Evolutionary conservation across 2,113 vertebrate species (phyloP).

Genomic region (Candoia aspera): DNA sequence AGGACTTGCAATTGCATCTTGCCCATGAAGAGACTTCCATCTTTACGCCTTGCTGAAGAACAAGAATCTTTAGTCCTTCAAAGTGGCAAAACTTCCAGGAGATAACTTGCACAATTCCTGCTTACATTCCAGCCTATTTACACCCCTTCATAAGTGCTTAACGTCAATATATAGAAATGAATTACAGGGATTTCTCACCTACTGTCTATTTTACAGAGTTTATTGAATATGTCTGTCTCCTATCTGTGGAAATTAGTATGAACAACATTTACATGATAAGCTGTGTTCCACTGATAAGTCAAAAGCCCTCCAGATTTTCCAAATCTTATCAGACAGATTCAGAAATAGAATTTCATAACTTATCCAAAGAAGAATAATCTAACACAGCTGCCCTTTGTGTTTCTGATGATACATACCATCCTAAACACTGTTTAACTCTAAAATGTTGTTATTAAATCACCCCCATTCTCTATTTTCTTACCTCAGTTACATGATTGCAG

Average conservation of each 20-base stretch:
- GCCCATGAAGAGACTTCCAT: neutral
- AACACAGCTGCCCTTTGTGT: slow-evolving; percentile 3
- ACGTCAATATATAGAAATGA: slow-evolving; percentile 44
- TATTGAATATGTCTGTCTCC: slow-evolving; percentile 47
- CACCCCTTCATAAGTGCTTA: slow-evolving; percentile 31
- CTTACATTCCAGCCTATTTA: slow-evolving; percentile 41
- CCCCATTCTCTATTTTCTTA: slow-evolving; percentile 44
- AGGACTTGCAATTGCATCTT: neutral
- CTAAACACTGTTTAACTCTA: slow-evolving; percentile 29
- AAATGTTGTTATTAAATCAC: slow-evolving; percentile 45
- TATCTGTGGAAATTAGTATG: slow-evolving; percentile 70
- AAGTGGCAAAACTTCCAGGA: neutral
- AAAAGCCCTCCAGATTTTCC: slow-evolving; percentile 61
- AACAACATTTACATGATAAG: slow-evolving; percentile 67
- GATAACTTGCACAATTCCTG: neutral
- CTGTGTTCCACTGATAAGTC: slow-evolving; percentile 64
- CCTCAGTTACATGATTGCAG: slow-evolving; percentile 16
- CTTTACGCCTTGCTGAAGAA: too few relatives aligned
- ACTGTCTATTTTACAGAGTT: slow-evolving; percentile 44
- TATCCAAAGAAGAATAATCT: neutral
- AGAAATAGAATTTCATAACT: slow-evolving; percentile 56
- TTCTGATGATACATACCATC: slow-evolving; percentile 28
- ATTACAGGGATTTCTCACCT: slow-evolving; percentile 49
- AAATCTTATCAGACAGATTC: slow-evolving; percentile 64
- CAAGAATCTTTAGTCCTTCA: neutral